Evolutionary conservation across 1,140 invertebrate genomes (phyloP), one percentile per base, ranked within the genome.

Genomic region (Drosophila repletoides): DNA sequence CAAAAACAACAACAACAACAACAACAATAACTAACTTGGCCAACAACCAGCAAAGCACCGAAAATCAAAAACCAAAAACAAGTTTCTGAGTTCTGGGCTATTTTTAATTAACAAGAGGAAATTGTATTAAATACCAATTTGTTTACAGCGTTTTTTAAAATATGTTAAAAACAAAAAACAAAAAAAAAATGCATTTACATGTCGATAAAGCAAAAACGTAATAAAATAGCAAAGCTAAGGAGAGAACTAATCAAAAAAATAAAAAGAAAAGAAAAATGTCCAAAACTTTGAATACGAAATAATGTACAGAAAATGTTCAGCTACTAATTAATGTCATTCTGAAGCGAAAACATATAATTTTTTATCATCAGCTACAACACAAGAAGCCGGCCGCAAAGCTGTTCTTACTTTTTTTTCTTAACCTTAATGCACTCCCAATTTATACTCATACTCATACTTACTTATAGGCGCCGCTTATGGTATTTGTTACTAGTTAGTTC

Each of bases 201-300:
- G 41, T 31, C 24, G 7, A 51, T 51, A 24, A 43, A 60, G 6
- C 28, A 31, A 31, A 58, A 36, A 45, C 5, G 9, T 14, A 34
- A 40, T 43, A 36, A 45, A 28, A 19, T 59, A 59, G 45, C 33
- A 56, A 66, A 59, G 9, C 45, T 55, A 72, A 67, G 38, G 52
- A 21, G 21, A 59, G 40, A 69, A 36, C 33, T 67, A 75, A 53
- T 7, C 22, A 45, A 41, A 1, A 21, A 6, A 19, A 19, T 10
- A 9, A 9, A 9, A 55, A 22, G 10, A 40, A 4, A 56, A 46
- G 14, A 74, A 88, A 89, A 89, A 87, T 89, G 84, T 89, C 88
- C 88, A 90, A 88, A 90, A 90, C 88, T 90, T 90, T 90, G 88
- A 90, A 90, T 90, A 90, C 88, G 88, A n/a, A n/a, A 90, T 88